phyloP scores from a whole-genome alignment of 2,113 vertebrate species.

The Myotis lucifugus region DNA sequence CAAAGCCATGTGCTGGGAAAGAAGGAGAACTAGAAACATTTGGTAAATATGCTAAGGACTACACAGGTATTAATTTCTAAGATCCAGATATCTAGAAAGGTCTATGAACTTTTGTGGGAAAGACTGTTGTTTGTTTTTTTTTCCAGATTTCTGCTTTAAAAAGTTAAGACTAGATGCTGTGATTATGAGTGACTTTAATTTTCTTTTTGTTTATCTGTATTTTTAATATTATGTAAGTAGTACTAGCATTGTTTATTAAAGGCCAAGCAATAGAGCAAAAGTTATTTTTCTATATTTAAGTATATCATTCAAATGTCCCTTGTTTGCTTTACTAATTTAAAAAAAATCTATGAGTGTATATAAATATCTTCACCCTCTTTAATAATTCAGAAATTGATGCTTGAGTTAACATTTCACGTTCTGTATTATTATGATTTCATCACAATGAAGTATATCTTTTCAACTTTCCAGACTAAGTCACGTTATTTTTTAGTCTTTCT shows the following conservation, averaged over 20 bases:
- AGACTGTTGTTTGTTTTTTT: not conserved
- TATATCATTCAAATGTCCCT: not conserved
- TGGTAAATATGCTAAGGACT: not conserved
- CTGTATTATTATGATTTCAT: not conserved
- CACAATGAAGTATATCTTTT: not conserved
- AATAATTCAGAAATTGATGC: slow-evolving; percentile 4
- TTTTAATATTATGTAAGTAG: not conserved
- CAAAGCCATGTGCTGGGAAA: not conserved
- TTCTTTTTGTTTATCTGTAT: not conserved
- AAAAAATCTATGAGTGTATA: not conserved
- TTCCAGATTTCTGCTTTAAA: not conserved
- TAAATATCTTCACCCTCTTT: not conserved
- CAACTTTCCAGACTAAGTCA: not conserved
- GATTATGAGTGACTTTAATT: not conserved
- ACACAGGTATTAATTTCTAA: not conserved
- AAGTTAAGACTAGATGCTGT: not conserved
- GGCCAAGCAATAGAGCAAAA: not conserved
- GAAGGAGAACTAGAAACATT: not conserved
- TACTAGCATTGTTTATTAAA: slow-evolving; percentile 8
- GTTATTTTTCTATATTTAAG: not conserved
- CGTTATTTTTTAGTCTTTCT: not conserved
- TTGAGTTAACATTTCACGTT: not conserved
- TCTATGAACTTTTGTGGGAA: not conserved
- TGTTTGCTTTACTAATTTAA: not conserved
- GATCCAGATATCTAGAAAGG: not conserved